Percentiles rank a stretch among this genome's conserved stretches.
phyloP scores from a whole-genome alignment of 2,888 invertebrate species.

The Anaspis maculata region DNA sequence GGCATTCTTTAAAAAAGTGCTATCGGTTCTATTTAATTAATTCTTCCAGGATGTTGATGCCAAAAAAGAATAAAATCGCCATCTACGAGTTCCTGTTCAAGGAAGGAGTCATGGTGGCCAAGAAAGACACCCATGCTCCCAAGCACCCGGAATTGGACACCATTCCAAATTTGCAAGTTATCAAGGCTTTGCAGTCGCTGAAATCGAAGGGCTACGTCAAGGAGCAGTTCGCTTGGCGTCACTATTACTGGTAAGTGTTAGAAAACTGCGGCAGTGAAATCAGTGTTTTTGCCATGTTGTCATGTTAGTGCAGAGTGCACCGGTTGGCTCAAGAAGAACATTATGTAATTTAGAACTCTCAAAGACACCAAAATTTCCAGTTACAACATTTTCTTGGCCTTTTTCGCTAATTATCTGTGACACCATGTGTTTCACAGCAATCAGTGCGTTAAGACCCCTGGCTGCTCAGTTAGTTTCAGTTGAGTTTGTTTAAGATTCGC shows the following conservation, averaged over 20 bases:
- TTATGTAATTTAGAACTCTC: no score
- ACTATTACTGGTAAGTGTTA: constrained; percentile 82
- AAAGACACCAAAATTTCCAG: no score
- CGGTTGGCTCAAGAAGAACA: no score
- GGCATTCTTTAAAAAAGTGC: neutral
- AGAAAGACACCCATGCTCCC: constrained; percentile 96
- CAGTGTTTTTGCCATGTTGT: no score
- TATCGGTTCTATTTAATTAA: neutral
- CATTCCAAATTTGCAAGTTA: constrained; percentile 96
- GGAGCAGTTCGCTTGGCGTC: constrained; percentile 99
- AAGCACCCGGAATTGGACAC: constrained; percentile 92
- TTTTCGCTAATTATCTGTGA: no score
- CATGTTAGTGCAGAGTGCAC: no score
- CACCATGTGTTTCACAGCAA: no score
- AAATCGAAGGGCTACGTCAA: constrained; percentile 96
- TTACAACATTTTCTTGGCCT: no score
- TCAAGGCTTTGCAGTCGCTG: constrained; percentile 94
- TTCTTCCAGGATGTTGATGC: constrained; percentile 95
- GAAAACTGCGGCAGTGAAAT: no score
- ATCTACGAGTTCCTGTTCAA: constrained; percentile 98
- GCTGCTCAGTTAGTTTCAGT: no score
- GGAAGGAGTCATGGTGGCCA: constrained; percentile 99
- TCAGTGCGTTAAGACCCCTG: no score
- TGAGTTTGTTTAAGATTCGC: no score
- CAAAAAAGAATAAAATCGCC: constrained; percentile 91